A percentile compares a stretch with the other conserved stretches of the same genome.
Evolutionary conservation across 2,797 vertebrate genomes (phyloP).

Genomic region (Gymnothorax reevesii): DNA sequence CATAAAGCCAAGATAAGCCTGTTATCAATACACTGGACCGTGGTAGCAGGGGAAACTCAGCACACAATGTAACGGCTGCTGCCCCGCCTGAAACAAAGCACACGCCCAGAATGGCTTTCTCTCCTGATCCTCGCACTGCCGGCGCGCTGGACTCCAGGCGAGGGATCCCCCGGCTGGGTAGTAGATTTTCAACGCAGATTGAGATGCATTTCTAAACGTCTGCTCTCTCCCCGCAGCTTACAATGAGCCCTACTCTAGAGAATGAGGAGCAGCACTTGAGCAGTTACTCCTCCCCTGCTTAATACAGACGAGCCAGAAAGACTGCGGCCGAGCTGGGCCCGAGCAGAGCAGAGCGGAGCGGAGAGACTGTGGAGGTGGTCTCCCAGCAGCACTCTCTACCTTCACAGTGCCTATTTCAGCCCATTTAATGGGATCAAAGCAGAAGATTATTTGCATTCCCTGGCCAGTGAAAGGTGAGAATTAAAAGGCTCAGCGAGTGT

Average conservation of each 20-base stretch:
- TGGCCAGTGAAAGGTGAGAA: conserved; percentile 28
- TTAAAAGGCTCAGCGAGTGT: conserved; percentile 33
- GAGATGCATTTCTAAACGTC: background rate
- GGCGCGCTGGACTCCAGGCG: background rate
- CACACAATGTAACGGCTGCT: background rate
- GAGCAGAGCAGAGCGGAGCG: background rate
- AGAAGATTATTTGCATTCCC: conserved; percentile 46
- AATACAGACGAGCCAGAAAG: background rate
- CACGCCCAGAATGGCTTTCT: background rate
- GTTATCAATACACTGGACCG: too few species aligned
- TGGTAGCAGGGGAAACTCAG: too few species aligned
- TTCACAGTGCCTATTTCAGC: background rate
- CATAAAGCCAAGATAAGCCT: too few species aligned
- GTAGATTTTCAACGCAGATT: conserved; percentile 24
- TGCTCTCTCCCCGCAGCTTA: background rate
- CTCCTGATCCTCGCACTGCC: background rate
- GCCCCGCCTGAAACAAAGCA: background rate
- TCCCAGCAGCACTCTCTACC: background rate
- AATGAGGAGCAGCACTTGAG: background rate
- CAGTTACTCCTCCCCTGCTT: background rate
- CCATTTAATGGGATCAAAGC: conserved; percentile 37
- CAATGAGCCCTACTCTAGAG: background rate
- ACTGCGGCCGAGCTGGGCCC: background rate
- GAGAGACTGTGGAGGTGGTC: background rate
- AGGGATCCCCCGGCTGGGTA: background rate